Conservation (phyloP, 2,888 invertebrate species). For the Mythimna loreyi region DNA sequence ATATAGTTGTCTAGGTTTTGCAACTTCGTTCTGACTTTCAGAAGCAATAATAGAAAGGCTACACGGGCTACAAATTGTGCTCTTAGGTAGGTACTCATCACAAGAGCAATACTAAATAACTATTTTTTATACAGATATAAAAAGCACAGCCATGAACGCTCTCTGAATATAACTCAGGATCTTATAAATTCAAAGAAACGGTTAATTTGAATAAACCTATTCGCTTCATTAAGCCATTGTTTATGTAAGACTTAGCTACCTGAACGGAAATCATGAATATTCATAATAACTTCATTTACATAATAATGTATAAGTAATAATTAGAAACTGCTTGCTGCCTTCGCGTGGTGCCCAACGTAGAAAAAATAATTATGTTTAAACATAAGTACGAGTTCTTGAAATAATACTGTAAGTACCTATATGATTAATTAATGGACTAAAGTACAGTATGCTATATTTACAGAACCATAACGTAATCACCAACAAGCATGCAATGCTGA, state of each 20-base stretch:
- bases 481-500: conserved; percentile 7
- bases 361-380: conserved; percentile 17
- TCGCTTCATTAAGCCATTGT: conserved; percentile 47
- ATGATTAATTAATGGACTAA: conserved; percentile 6
- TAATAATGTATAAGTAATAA: conserved; percentile 28
- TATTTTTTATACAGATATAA: too few relatives aligned
- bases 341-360: conserved; percentile 37
- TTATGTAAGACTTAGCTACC: conserved; percentile 52
- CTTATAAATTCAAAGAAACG: conserved; percentile 31
- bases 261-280: conserved; percentile 51
- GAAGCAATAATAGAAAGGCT: too few relatives aligned
- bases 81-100: background rate
- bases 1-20: too few relatives aligned
- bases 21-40: too few relatives aligned
- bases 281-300: conserved; percentile 42
- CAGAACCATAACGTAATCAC: conserved; percentile 10
- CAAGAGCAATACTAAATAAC: background rate
- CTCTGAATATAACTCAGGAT: conserved; percentile 4
- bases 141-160: too few relatives aligned
- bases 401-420: conserved; percentile 10
- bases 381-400: conserved; percentile 22
- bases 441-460: conserved; percentile 5
- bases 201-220: conserved; percentile 35
- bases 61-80: too few relatives aligned
- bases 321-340: conserved; percentile 16